Percentiles rank a stretch among this genome's conserved stretches.
Evolutionary conservation across 2,888 invertebrate genomes (phyloP).

Genomic region (Sinodicranocentrus sp.): DNA sequence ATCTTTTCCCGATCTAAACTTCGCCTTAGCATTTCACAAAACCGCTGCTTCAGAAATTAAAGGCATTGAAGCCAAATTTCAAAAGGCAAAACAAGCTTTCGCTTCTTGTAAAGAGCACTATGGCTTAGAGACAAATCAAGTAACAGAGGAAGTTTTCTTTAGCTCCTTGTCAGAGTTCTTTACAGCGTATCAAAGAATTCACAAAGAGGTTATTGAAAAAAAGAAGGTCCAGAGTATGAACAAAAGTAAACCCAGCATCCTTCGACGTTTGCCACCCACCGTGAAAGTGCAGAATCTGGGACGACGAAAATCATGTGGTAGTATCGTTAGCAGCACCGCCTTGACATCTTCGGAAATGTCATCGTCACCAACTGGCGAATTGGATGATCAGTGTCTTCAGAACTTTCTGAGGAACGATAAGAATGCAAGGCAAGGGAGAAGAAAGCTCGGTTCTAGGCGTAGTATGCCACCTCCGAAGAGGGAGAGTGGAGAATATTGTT

Average conservation of each 20-base stretch:
- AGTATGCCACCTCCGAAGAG: too few relatives aligned
- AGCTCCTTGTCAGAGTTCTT: slow-evolving; percentile 44
- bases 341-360: too few relatives aligned
- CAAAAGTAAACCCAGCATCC: too few relatives aligned
- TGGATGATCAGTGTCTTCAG: background rate
- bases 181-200: slow-evolving; percentile 31
- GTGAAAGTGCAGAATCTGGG: too few relatives aligned
- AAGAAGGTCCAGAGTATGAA: too few relatives aligned
- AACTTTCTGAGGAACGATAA: slow-evolving; percentile 6
- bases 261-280: too few relatives aligned
- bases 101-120: slow-evolving; percentile 22
- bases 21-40: background rate
- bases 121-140: slow-evolving; percentile 15
- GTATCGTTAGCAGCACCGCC: too few relatives aligned
- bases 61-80: background rate
- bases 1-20: background rate
- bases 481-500: too few relatives aligned
- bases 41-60: background rate
- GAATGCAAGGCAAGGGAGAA: background rate
- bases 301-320: too few relatives aligned
- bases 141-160: slow-evolving; percentile 34
- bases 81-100: slow-evolving; percentile 9
- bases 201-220: slow-evolving; percentile 24
- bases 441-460: too few relatives aligned
- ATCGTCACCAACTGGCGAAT: background rate